phyloP scores from a whole-genome alignment of 2,888 invertebrate genomes.

The Sesamia inferens region DNA sequence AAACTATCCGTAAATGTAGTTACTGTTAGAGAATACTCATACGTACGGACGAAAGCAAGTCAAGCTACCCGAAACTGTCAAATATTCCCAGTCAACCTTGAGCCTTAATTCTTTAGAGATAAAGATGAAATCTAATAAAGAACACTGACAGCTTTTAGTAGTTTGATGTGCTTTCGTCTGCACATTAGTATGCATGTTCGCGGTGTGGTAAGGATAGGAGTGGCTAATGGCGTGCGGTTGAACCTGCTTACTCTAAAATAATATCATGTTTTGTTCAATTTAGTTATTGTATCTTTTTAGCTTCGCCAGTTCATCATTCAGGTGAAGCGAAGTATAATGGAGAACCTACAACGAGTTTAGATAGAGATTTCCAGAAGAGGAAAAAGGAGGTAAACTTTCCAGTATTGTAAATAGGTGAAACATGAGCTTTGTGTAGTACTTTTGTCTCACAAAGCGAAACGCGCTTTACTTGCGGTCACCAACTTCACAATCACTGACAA shows the following conservation, averaged over 20 bases:
- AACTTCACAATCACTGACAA: not conserved
- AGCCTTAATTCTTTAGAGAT: too few species aligned
- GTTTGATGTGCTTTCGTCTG: too few species aligned
- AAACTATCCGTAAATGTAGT: too few species aligned
- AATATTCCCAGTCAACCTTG: too few species aligned
- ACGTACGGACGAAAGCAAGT: too few species aligned
- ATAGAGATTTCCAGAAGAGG: slow-evolving; percentile 95
- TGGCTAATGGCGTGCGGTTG: not conserved
- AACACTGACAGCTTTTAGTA: too few species aligned
- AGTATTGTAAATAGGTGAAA: not conserved
- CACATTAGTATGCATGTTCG: too few species aligned
- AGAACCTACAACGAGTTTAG: slow-evolving; percentile 92
- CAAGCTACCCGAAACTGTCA: too few species aligned
- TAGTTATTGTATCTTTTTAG: slow-evolving; percentile 61
- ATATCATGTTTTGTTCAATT: slow-evolving; percentile 1
- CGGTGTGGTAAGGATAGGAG: not conserved
- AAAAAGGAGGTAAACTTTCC: slow-evolving; percentile 92
- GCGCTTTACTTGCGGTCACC: not conserved
- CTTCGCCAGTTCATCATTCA: slow-evolving; percentile 85
- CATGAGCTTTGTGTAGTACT: not conserved
- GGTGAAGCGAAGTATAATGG: slow-evolving; percentile 85
- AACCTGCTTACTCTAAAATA: not conserved
- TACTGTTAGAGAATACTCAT: too few species aligned
- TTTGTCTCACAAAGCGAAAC: not conserved
- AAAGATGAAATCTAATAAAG: too few species aligned